Base-by-base conservation (phyloP, 2,888 invertebrate genomes). In the Kryphioiulus occultus region DNA sequence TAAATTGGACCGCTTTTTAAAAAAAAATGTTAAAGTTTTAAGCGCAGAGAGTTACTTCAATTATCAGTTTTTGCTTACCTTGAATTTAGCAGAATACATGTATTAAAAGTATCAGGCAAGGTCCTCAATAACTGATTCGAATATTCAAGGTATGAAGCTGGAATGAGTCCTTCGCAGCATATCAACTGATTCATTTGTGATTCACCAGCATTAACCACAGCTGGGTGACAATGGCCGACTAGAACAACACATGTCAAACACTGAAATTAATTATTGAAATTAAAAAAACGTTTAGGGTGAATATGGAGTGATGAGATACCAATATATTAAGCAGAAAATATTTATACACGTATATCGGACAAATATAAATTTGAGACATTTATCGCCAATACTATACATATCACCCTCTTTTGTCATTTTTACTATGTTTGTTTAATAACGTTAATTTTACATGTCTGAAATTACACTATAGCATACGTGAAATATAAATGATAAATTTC, bases 191-290 rank as follows among this genome's bases (percentile, higher is more conserved):
- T 39, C 85, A 85, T 85, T 85, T 85, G 85, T 39, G 5, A 44
- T 26, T 85, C 42, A 22, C 39, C 42, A 12, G 85, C 85, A n/a
- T 44, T 85, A 9, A 39, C 85, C 39, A 85, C 85, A 85, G 17
- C 17, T 39, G 85, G 44, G 22, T 85, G 85, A 39, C 85, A 85
- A 85, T 85, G 85, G 39, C 85, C 85, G 0, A 85, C 85, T 85
- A 15, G 9, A n/a, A 85, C 17, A 84, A 84, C 32, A 84, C 3
- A 39, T 1, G n/a, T 83, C 19, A 17, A 53, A 35, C 2, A 35
- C 2, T 35, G 7, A 35, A 35, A 35, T 35, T 44, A 1, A 44
- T 12, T 9, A 3, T 53, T 1, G 53, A 53, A 53, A 53, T 35
- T 2, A 7, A 35, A 35, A 35, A 35, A 35, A 35, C 35, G 2